phyloP scores from a whole-genome alignment of 2,797 vertebrate species.

The Ciconia nigra region DNA sequence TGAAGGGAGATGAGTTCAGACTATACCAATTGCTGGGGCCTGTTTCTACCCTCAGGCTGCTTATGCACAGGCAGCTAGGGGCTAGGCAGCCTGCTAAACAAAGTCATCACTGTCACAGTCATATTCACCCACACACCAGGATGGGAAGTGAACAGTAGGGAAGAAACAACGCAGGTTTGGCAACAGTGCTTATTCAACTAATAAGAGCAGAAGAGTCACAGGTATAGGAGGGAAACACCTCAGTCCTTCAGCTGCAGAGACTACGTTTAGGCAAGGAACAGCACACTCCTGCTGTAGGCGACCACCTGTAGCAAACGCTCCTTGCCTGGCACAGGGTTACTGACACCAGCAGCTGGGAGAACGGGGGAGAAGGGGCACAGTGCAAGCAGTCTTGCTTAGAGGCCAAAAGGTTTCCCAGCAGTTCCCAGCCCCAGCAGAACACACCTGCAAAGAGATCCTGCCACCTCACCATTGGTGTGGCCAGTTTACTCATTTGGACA shows the following conservation, averaged over 20 bases:
- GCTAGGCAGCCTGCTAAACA: neutral
- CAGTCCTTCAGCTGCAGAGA: neutral
- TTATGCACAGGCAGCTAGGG: neutral
- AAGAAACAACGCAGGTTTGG: neutral
- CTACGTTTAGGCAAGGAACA: rapidly evolving
- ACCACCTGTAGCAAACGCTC: neutral
- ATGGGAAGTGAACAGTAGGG: neutral
- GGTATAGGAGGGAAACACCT: neutral
- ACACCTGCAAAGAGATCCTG: neutral
- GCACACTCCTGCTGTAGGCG: neutral
- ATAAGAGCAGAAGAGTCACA: neutral
- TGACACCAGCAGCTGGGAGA: neutral
- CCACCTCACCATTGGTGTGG: neutral
- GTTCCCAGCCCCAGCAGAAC: neutral
- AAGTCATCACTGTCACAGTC: neutral
- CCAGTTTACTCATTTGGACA: neutral
- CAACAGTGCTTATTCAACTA: neutral
- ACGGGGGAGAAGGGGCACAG: neutral
- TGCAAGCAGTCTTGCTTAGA: neutral
- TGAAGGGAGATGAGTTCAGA: slow-evolving; percentile 1
- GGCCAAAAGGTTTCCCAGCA: neutral
- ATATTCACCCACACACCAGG: neutral
- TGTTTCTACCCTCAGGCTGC: neutral
- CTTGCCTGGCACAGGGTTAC: neutral
- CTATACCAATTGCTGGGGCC: neutral